Evolutionary conservation across 1,140 invertebrate species (phyloP).

Genomic region (Diachasmimorpha longicaudata): DNA sequence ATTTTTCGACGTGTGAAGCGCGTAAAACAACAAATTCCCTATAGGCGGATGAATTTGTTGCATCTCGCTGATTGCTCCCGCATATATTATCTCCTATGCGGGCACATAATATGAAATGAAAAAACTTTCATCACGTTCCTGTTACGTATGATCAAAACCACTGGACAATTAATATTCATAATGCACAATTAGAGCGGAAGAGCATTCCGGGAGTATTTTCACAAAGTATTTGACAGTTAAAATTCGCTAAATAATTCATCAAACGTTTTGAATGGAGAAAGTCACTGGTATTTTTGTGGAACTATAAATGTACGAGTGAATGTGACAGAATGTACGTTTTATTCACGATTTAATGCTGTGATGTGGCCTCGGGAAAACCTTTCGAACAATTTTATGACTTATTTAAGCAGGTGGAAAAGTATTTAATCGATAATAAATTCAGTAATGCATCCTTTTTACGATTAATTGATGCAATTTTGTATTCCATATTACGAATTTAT

Average conservation of each 20-base stretch:
- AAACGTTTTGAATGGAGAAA: background rate
- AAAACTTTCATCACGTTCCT: background rate
- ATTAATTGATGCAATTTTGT: too few species aligned
- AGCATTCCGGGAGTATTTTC: background rate
- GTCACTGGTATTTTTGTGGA: background rate
- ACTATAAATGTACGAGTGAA: background rate
- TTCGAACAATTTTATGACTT: too few species aligned
- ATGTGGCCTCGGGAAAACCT: too few species aligned
- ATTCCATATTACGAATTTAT: background rate
- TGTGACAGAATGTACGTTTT: background rate
- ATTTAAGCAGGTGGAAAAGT: too few species aligned
- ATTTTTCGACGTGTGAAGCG: too few species aligned
- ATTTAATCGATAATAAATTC: too few species aligned
- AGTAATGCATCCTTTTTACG: too few species aligned
- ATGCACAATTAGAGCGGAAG: background rate
- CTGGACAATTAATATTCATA: background rate
- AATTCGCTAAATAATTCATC: conserved; percentile 1
- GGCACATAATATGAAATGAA: background rate
- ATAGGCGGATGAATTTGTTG: too few species aligned
- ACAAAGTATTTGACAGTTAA: background rate
- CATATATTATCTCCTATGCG: too few species aligned
- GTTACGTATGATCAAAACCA: background rate
- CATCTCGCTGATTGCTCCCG: too few species aligned
- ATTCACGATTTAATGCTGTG: background rate
- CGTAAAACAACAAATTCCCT: too few species aligned